A percentile compares a stretch with the other conserved stretches of the same genome.
Conservation (phyloP, 2,113 vertebrate genomes). For the Balaeniceps rex region DNA sequence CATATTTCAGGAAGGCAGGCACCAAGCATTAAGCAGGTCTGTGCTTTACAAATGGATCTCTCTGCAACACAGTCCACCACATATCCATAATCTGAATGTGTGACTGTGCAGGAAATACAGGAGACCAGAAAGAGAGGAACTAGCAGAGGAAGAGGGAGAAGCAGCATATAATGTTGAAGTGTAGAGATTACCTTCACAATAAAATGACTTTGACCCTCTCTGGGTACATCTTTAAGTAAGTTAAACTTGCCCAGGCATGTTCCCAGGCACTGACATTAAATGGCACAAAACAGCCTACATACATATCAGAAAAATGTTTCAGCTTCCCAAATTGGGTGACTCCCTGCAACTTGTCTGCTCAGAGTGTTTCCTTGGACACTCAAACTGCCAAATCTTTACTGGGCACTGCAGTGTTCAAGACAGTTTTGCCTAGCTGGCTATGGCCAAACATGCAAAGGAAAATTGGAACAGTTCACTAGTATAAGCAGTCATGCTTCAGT, state of each 20-base stretch:
- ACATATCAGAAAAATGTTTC: neutral
- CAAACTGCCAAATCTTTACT: neutral
- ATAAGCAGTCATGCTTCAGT: neutral
- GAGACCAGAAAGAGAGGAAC: neutral
- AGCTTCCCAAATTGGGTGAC: neutral
- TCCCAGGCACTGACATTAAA: neutral
- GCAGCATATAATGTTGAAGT: neutral
- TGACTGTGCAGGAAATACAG: neutral
- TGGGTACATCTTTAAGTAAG: neutral
- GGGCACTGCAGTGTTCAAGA: neutral
- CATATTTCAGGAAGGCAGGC: neutral
- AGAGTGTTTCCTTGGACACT: neutral
- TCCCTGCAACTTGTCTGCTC: neutral
- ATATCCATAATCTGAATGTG: neutral
- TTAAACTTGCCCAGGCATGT: neutral
- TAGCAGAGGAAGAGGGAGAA: neutral
- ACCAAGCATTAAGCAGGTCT: neutral
- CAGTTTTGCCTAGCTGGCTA: neutral
- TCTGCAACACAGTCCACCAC: neutral
- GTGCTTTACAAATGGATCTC: neutral
- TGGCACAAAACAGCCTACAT: neutral
- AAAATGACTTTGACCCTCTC: neutral
- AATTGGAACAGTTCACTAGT: neutral
- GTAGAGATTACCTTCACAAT: neutral
- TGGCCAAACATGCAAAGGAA: neutral